Conservation (phyloP, 2,888 invertebrate species). For the Troides oblongomaculatus region DNA sequence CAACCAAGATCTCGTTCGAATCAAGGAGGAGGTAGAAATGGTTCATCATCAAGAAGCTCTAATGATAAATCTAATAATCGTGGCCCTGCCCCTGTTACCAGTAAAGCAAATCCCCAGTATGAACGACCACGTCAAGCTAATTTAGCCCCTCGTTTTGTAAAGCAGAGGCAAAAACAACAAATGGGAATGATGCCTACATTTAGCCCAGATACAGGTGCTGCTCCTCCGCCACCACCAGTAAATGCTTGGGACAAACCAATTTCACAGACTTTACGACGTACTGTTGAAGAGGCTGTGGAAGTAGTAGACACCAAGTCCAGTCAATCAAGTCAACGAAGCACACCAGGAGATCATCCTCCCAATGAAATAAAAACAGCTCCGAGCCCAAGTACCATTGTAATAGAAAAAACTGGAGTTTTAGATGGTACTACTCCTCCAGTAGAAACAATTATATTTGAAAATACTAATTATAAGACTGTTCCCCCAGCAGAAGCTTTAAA, state of each 20-base stretch:
- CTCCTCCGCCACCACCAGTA: conserved; percentile 85
- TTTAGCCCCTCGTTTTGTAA: conserved; percentile 88
- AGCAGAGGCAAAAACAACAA: conserved; percentile 83
- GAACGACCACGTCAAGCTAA: conserved; percentile 81
- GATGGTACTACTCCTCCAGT: conserved; percentile 90
- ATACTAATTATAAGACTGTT: conserved; percentile 92
- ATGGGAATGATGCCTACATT: conserved; percentile 65
- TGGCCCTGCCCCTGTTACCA: conserved; percentile 56
- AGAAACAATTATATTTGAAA: conserved; percentile 94
- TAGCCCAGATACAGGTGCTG: conserved; percentile 77
- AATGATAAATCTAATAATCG: conserved; percentile 65
- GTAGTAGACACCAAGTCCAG: conserved; percentile 59
- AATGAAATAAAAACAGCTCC: conserved; percentile 55
- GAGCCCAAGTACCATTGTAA: conserved; percentile 48
- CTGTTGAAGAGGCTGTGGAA: conserved; percentile 65
- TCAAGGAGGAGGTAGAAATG: conserved; percentile 70
- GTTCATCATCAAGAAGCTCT: conserved; percentile 65
- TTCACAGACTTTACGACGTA: conserved; percentile 83
- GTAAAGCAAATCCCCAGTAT: conserved; percentile 62
- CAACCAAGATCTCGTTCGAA: conserved; percentile 72
- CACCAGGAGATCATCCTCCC: conserved; percentile 60
- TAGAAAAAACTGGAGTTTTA: conserved; percentile 80
- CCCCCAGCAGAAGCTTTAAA: conserved; percentile 84
- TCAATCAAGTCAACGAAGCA: conserved; percentile 70
- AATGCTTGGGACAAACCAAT: conserved; percentile 94